Evolutionary conservation across 2,113 vertebrate genomes (phyloP).

Genomic region (Pedionomus torquatus): DNA sequence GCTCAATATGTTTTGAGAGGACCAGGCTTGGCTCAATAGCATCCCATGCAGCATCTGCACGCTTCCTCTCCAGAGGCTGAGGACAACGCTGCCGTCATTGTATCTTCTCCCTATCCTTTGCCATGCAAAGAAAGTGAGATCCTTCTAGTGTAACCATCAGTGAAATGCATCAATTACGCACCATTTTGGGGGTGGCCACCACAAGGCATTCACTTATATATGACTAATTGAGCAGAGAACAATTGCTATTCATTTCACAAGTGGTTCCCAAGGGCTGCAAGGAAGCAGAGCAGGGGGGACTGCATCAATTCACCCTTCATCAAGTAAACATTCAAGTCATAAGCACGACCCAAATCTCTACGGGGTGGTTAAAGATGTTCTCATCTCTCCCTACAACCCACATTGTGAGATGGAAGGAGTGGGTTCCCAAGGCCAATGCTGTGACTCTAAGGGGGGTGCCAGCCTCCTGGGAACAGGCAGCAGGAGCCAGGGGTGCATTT

Average conservation of each 20-base stretch:
- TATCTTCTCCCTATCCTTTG: background rate
- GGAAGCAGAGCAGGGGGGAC: background rate
- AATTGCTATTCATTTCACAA: constrained; percentile 36
- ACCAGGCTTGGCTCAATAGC: background rate
- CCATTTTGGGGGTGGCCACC: background rate
- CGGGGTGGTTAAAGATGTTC: background rate
- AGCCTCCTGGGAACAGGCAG: fast-evolving
- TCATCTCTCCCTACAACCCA: background rate
- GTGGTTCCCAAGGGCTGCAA: constrained; percentile 20
- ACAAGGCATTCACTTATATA: background rate
- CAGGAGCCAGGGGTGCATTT: background rate
- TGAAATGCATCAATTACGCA: background rate
- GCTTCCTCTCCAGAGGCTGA: background rate
- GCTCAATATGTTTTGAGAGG: constrained; percentile 44
- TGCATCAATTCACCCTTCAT: constrained; percentile 2
- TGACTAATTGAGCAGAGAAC: constrained; percentile 38
- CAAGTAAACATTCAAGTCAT: constrained; percentile 16
- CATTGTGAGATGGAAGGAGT: background rate
- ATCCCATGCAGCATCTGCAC: background rate
- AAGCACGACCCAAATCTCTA: constrained; percentile 4
- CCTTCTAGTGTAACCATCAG: background rate
- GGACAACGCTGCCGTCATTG: background rate
- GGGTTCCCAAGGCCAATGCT: fast-evolving
- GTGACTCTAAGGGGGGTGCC: background rate
- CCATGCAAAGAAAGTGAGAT: background rate